Percentiles rank a stretch among this genome's conserved stretches.
Conservation (phyloP, 2,888 invertebrate genomes). For the Ennomos erosarius region DNA sequence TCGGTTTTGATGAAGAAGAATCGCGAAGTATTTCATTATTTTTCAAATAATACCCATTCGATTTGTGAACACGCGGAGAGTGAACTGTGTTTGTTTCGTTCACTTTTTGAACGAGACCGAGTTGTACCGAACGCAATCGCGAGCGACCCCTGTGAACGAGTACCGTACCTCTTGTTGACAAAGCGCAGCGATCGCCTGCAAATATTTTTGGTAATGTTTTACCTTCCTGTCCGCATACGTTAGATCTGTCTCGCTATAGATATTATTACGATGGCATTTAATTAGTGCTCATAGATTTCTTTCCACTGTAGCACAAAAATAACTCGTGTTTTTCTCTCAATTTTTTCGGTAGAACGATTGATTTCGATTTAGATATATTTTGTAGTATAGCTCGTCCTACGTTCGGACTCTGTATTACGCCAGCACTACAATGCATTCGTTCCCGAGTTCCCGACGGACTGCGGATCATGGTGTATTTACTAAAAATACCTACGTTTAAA, state of each 20-base stretch:
- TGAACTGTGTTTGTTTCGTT: not conserved
- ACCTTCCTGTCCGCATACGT: slow-evolving; percentile 51
- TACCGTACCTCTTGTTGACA: slow-evolving; percentile 35
- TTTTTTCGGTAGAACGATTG: slow-evolving; percentile 64
- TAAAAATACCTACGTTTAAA: slow-evolving; percentile 74
- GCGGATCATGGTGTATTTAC: slow-evolving; percentile 64
- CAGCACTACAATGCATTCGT: slow-evolving; percentile 51
- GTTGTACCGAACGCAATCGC: slow-evolving; percentile 2
- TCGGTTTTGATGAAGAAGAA: too few species aligned
- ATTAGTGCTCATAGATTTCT: slow-evolving; percentile 72
- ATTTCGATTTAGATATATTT: slow-evolving; percentile 56
- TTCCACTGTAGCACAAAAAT: slow-evolving; percentile 69
- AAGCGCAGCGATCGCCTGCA: slow-evolving; percentile 69
- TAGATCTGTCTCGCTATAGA: slow-evolving; percentile 62
- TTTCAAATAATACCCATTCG: too few species aligned
- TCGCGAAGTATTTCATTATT: too few species aligned
- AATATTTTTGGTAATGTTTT: slow-evolving; percentile 80
- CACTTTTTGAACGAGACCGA: not conserved
- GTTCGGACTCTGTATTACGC: slow-evolving; percentile 56
- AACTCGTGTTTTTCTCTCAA: slow-evolving; percentile 60
- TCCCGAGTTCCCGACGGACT: slow-evolving; percentile 56
- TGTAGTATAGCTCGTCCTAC: slow-evolving; percentile 64
- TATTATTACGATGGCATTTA: slow-evolving; percentile 70
- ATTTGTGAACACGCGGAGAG: not conserved
- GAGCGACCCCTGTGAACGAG: slow-evolving; percentile 31